phyloP scores from a whole-genome alignment of 2,797 vertebrate species.

The Falco concolor region DNA sequence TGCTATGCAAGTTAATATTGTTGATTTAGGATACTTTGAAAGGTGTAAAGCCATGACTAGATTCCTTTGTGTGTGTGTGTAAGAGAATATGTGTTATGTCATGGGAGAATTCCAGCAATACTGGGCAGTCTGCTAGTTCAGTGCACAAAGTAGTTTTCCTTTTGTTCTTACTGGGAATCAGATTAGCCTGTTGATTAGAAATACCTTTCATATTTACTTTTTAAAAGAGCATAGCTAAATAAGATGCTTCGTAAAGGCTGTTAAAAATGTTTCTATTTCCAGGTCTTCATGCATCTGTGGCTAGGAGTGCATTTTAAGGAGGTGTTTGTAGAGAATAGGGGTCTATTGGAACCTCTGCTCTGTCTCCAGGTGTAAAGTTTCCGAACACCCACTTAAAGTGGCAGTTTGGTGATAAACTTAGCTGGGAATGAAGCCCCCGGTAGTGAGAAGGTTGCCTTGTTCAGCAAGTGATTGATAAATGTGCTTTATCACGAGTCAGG shows the following conservation, averaged over 20 bases:
- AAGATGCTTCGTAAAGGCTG: neutral
- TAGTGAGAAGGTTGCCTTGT: neutral
- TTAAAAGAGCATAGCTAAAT: neutral
- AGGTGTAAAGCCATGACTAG: slow-evolving; percentile 24
- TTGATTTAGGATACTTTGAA: slow-evolving; percentile 54
- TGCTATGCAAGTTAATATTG: neutral
- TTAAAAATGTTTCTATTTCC: neutral
- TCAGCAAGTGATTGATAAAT: slow-evolving; percentile 7
- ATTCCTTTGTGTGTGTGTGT: neutral
- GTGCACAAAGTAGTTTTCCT: neutral
- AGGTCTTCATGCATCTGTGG: neutral
- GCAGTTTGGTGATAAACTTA: slow-evolving; percentile 44
- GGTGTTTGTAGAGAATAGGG: neutral
- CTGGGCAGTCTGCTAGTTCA: neutral
- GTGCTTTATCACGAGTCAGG: neutral
- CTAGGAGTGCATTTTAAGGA: neutral
- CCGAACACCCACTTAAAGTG: slow-evolving; percentile 1
- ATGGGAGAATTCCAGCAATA: neutral
- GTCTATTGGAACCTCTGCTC: neutral
- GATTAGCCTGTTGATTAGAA: neutral
- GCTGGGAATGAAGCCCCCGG: neutral
- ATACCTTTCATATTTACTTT: neutral
- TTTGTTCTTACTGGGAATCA: neutral
- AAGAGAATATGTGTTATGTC: neutral
- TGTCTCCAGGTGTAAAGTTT: slow-evolving; percentile 36